Evolutionary conservation across 2,113 vertebrate species (phyloP), one percentile per base, ranked within the genome.

Genomic region (Tamias sibiricus): DNA sequence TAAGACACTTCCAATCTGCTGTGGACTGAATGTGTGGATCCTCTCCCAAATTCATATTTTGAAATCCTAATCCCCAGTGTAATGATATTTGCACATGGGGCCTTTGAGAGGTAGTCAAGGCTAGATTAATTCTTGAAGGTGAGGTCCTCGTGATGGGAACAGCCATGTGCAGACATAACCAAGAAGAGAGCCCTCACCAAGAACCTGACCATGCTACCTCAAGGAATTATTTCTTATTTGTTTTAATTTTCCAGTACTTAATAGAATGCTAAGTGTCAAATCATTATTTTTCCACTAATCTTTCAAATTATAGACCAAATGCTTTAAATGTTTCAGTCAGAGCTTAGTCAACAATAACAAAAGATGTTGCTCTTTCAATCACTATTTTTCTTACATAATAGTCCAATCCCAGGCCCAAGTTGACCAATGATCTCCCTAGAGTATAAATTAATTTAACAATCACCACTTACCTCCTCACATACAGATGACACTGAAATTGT

Each of bases 241-340:
- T 59, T 96, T 82, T 86, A 64, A 37, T 19, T 93, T 89, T 64
- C 17, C 20, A 88, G 28, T 79, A 77, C 44, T 30, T 59, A 90
- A 35, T 30, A 87, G 22, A 82, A 22, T 90, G 17, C 82, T 40
- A 81, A 72, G 35, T 54, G 13, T 32, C 52, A 87, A 90, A 74
- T 77, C 49, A 81, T 59, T 90, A 59, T n/a, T n/a, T n/a, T 86
- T 84, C 81, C 92, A 95, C 62, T 89, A 52, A 82, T 86, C 68
- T 97, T 86, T 91, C 69, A 71, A 95, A 91, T 76, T 64, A 91
- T 19, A 96, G 62, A n/a, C 52, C 77, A 88, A 77, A 44, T 74
- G 26, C 28, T 35, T 77, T 62, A 87, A 79, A 83, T 68, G 32
- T 77, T 94, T 76, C 74, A 84, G n/a, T 77, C 30, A 82, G 42